A percentile compares a stretch with the other conserved stretches of the same genome.
Conservation (phyloP, 1,140 invertebrate genomes). For the Oryctes rhinoceros region DNA sequence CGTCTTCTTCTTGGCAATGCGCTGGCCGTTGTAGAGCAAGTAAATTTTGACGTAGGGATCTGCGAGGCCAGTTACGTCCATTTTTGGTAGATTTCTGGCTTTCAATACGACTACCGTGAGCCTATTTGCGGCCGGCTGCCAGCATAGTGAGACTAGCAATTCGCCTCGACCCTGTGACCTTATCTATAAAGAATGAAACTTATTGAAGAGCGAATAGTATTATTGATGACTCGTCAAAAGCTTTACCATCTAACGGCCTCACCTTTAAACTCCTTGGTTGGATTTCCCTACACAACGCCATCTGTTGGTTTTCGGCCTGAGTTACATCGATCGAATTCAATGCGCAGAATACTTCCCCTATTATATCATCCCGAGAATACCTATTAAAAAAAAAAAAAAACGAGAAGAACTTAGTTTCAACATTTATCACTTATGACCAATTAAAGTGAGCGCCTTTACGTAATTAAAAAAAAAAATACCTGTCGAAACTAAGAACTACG, state of each 20-base stretch:
- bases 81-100: constrained; percentile 92
- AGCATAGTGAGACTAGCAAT: constrained; percentile 89
- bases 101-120: constrained; percentile 92
- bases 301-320: constrained; percentile 79
- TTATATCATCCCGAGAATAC: constrained; percentile 96
- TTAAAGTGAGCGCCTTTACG: too few relatives aligned
- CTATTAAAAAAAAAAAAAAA: constrained; percentile 11
- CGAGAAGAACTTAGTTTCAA: too few relatives aligned
- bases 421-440: too few relatives aligned
- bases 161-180: constrained; percentile 89
- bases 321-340: constrained; percentile 81
- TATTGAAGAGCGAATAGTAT: not conserved
- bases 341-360: constrained; percentile 94
- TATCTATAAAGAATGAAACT: constrained; percentile 67
- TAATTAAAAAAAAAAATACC: too few relatives aligned
- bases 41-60: constrained; percentile 98
- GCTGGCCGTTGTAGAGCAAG: constrained; percentile 89
- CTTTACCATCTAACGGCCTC: constrained; percentile 46
- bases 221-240: not conserved
- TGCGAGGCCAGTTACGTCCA: constrained; percentile 95
- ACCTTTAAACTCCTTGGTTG: constrained; percentile 88
- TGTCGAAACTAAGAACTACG: constrained; percentile 94
- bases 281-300: constrained; percentile 82
- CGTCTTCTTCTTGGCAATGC: constrained; percentile 98
- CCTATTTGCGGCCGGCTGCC: constrained; percentile 89